These are phyloP conservation scores for Candidula unifasciata DNA, from an alignment of 2,888 invertebrate species.

Conservation along the genomic window DNA sequence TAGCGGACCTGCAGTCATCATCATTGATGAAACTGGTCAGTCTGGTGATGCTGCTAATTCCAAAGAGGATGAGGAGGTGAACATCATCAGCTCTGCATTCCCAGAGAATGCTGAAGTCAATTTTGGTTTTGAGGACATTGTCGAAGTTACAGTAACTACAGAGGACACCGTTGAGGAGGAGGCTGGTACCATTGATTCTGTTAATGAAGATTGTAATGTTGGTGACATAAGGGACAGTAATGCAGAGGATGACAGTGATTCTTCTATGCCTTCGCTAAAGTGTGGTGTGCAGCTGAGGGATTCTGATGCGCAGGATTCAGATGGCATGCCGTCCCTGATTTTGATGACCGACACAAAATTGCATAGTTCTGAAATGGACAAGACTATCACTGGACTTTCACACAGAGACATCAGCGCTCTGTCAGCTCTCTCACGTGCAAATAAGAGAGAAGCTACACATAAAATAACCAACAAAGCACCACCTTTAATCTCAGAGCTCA, in stretches of 20 bases:
- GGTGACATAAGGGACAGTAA: neutral
- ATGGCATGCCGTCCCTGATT: neutral
- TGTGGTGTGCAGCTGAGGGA: too few species aligned
- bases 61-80: neutral
- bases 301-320: neutral
- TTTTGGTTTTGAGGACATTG: neutral
- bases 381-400: neutral
- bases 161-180: neutral
- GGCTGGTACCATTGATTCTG: neutral
- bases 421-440: too few species aligned
- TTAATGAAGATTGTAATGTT: neutral
- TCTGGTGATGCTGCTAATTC: neutral
- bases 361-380: neutral
- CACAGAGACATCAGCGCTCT: neutral
- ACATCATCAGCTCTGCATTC: neutral
- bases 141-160: neutral
- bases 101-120: neutral
- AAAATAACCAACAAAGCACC: neutral
- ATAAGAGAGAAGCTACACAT: neutral
- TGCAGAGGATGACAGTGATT: neutral
- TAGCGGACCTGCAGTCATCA: neutral
- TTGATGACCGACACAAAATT: neutral
- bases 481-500: too few species aligned
- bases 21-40: neutral
- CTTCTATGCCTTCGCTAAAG: neutral